Base-by-base conservation (phyloP, 2,797 vertebrate species). In the Fundulus diaphanus region DNA sequence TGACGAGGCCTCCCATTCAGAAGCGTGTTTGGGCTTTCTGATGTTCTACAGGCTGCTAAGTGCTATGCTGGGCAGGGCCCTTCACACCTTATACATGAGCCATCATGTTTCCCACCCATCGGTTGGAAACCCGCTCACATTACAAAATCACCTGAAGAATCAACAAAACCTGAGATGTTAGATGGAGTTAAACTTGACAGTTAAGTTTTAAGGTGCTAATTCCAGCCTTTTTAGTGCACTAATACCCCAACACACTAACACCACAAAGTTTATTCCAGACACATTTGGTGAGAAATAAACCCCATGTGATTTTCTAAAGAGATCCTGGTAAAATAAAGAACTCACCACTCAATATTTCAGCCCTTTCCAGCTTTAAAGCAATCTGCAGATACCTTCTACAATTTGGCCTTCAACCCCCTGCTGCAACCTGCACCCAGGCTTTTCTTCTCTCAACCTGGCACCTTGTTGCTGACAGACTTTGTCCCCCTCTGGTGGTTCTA, bases 401-500 rank as follows among this genome's bases (percentile, higher is more conserved):
- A 22, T 15, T 49, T 68, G 16, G 78, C 70, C 8, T n/a, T 84
- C 82, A 87, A 85, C 88, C 91, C 92, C 88, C 90, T 92, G 91
- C 54, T 81, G 37, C 54, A 72, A 67, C 68, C 80, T 73, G 63
- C 68, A 1, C 13, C 29, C 68, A 13, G 59, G 44, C 0, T 68
- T 82, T 77, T 75, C 79, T 82, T 88, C 74, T 82, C 15, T 84
- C 59, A 56, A 7, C 16, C 70, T 77, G 24, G 31, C 35, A 42
- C 33, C 40, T 46, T 42, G 18, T 29, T 65, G n/a, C 31, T 49
- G 1, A 7, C 16, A 77, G n/a, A 37, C n/a, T 70, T 22, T 91
- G 78, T 78, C 88, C 20, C 92, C 92, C 90, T 91, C 93, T 92
- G 79, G 88, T 85, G 90, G 92, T 89, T 85, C 82, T 77, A 59